These are phyloP conservation scores for Nesoenas mayeri DNA, from an alignment of 2,113 vertebrate genomes.

Conservation along the genomic window DNA sequence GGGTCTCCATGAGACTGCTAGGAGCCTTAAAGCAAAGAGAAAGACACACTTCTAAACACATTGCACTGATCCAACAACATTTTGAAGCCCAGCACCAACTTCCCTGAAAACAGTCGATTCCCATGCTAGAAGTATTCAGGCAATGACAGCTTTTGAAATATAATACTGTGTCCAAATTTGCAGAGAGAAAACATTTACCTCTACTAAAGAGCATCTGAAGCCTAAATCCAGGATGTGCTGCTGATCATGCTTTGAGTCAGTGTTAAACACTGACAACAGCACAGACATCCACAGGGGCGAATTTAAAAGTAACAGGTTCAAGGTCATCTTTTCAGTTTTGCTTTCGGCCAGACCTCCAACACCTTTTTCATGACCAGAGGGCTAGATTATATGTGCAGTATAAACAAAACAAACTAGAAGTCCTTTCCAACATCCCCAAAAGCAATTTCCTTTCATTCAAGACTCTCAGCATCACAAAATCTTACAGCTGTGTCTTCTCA, in stretches of 20 bases:
- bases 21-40: conserved; percentile 85
- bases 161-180: neutral
- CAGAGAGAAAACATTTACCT: neutral
- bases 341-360: neutral
- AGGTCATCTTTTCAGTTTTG: neutral
- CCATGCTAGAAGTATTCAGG: neutral
- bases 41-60: neutral
- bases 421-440: neutral
- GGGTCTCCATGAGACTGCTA: conserved; percentile 96
- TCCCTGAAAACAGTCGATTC: neutral
- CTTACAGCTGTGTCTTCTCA: neutral
- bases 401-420: neutral
- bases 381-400: neutral
- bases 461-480: neutral
- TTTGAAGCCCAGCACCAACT: neutral
- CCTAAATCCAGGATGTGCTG: neutral
- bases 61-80: neutral
- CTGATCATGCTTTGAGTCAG: neutral
- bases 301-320: neutral
- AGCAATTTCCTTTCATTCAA: neutral
- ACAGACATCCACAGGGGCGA: neutral
- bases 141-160: neutral
- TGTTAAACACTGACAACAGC: neutral
- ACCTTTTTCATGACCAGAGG: neutral
- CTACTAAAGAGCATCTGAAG: neutral